A percentile compares a stretch with the other conserved stretches of the same genome.
These are phyloP conservation scores for Pristionchus exspectatus DNA, from an alignment of 2,888 invertebrate genomes.

Conservation along the genomic window DNA sequence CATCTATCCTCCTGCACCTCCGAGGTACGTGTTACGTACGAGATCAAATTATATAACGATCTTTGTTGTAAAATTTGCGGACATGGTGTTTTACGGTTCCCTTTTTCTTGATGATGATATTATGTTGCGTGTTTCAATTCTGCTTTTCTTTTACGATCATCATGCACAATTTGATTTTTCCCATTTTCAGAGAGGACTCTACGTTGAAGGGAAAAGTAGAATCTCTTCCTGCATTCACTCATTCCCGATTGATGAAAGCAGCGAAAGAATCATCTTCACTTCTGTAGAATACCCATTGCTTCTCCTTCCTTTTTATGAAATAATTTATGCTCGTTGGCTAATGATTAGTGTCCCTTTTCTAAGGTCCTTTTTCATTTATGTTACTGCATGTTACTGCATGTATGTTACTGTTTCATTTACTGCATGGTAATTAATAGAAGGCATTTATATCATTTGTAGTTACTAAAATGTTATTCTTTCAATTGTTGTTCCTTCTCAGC, in stretches of 20 bases:
- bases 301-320: not conserved
- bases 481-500: too few relatives aligned
- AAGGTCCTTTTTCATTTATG: too few relatives aligned
- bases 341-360: too few relatives aligned
- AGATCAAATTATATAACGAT: too few relatives aligned
- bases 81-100: too few relatives aligned
- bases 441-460: too few relatives aligned
- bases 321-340: too few relatives aligned
- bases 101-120: not conserved
- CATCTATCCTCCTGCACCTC: not conserved
- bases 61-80: too few relatives aligned
- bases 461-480: too few relatives aligned
- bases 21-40: not conserved
- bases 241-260: not conserved
- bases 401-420: too few relatives aligned
- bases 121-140: not conserved
- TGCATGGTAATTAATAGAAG: too few relatives aligned
- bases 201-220: not conserved
- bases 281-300: not conserved
- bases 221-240: not conserved
- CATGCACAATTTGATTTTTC: not conserved
- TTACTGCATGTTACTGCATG: too few relatives aligned
- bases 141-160: not conserved
- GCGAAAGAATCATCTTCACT: not conserved
- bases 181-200: not conserved